phyloP scores from a whole-genome alignment of 2,113 vertebrate genomes.

The Colaptes auratus region DNA sequence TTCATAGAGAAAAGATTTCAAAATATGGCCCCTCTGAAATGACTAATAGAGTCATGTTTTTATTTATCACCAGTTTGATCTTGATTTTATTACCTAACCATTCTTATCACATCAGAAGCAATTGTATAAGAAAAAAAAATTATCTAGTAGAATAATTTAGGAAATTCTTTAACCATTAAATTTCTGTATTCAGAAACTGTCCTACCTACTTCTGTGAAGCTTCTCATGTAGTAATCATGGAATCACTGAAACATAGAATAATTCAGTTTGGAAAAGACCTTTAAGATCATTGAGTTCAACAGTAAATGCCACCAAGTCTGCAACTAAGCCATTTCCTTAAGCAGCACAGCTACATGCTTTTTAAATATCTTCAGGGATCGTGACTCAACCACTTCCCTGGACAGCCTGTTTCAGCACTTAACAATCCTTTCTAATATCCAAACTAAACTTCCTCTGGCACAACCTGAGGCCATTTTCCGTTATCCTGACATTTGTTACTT shows the following conservation, averaged over 20 bases:
- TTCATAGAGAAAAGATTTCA: background rate
- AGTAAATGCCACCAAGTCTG: too few relatives aligned
- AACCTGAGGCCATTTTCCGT: too few relatives aligned
- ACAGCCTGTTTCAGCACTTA: too few relatives aligned
- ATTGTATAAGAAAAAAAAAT: background rate
- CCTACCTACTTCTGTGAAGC: background rate
- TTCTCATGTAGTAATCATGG: background rate
- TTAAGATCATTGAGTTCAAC: too few relatives aligned
- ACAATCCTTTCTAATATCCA: too few relatives aligned
- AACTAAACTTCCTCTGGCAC: too few relatives aligned
- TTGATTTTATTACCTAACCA: background rate
- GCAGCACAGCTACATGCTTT: too few relatives aligned
- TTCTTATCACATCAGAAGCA: background rate
- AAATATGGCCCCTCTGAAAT: background rate
- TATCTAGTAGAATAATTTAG: background rate
- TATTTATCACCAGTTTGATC: background rate
- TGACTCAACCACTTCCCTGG: too few relatives aligned
- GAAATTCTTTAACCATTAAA: background rate
- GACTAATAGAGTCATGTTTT: background rate
- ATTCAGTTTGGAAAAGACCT: background rate
- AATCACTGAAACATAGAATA: background rate
- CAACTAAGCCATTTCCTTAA: too few relatives aligned
- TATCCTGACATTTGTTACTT: too few relatives aligned
- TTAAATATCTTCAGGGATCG: too few relatives aligned
- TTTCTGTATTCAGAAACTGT: background rate